Conservation (phyloP, 2,113 vertebrate species). For the Tringa solitaria region DNA sequence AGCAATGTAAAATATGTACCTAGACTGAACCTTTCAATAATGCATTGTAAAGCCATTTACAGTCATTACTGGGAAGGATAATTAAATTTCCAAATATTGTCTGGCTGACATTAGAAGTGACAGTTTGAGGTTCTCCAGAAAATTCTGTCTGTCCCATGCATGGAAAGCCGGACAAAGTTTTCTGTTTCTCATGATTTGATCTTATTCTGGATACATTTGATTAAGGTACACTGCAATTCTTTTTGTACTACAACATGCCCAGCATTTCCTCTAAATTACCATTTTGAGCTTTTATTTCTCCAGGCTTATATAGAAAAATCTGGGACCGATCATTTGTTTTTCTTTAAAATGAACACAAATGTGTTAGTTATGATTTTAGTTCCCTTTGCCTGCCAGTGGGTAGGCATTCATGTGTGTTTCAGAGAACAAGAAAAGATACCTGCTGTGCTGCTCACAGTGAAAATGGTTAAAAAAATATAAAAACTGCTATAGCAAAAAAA, state of each 20-base stretch:
- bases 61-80: not conserved
- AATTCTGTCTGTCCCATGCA: not conserved
- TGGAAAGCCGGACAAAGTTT: not conserved
- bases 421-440: not conserved
- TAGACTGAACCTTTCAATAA: not conserved
- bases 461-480: not conserved
- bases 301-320: not conserved
- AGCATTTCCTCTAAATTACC: not conserved
- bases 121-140: not conserved
- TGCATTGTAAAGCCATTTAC: not conserved
- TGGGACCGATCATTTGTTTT: not conserved
- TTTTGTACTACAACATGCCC: not conserved
- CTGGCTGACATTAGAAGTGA: not conserved
- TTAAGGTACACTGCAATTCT: not conserved
- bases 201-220: not conserved
- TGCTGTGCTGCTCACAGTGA: not conserved
- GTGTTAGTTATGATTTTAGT: not conserved
- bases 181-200: not conserved
- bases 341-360: constrained; percentile 8
- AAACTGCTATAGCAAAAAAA: not conserved
- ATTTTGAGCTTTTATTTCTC: not conserved
- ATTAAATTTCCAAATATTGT: not conserved
- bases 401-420: constrained; percentile 5
- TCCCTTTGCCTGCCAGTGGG: not conserved
- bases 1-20: not conserved